Base-by-base conservation (phyloP, 2,888 invertebrate genomes). In the Drosophila picticornis region DNA sequence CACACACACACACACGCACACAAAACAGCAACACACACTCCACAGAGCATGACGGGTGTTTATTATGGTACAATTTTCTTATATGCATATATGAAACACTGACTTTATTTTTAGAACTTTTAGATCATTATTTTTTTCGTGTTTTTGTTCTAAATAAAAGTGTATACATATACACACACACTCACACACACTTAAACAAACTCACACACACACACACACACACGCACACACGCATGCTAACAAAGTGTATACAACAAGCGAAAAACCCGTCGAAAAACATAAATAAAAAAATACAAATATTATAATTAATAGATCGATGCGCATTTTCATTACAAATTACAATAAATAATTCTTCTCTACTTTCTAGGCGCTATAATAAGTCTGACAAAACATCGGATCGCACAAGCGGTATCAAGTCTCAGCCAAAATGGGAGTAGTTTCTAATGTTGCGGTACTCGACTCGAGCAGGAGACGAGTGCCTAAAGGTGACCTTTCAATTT, bases 251-350 rank as follows among this genome's bases (percentile, higher is more conserved):
- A 64, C 64, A 63, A 65, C 60, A 69, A 72, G 59, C 58, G 40
- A 60, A 53, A 52, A 63, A 29, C 78, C 81, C 81, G 66, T 79
- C 69, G 66, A 77, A 76, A 61, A 75, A 80, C 60, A 48, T 71
- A 72, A 50, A 75, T 71, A 71, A 66, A 27, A 56, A 77, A 75
- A 61, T 72, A 50, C 69, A 64, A 76, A 66, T 75, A 65, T 60
- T 63, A 58, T 76, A 78, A 50, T 52, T 50, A 51, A 64, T 7
- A 13, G 9, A 46, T 9, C 0, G 19, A n/a, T 34, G 25, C 13
- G 19, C 53, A 43, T 60, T 58, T 61, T 53, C 34, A 56, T 48
- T 48, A n/a, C 13, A 22, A 52, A 51, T 11, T n/a, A 2, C 22
- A 25, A 22, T 22, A 1, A 46, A 22, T 13, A 22, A 7, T 36